A percentile compares a stretch with the other conserved stretches of the same genome.
Conservation (phyloP, 2,797 vertebrate genomes). For the Sparus aurata region DNA sequence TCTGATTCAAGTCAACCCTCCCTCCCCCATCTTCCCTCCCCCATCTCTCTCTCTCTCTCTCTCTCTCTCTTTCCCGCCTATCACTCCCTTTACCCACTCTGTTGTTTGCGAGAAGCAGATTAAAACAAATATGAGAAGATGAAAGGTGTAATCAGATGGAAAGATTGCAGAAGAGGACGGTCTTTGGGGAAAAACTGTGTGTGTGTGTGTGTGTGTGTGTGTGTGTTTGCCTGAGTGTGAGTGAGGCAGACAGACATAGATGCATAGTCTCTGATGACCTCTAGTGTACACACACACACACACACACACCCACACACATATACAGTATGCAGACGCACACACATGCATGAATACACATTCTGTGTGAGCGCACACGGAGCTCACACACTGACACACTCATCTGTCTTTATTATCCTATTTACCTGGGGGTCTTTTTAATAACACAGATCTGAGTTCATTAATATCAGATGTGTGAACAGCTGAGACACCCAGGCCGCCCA, state of each 20-base stretch:
- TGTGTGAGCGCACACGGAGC: conserved; percentile 37
- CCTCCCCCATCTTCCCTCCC: conserved; percentile 47
- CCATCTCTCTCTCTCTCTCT: conserved; percentile 14
- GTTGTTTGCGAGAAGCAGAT: conserved; percentile 78
- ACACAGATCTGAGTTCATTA: conserved; percentile 83
- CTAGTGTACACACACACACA: conserved; percentile 59
- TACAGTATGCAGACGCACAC: background rate
- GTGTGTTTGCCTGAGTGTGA: conserved; percentile 23
- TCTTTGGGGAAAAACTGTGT: conserved; percentile 74
- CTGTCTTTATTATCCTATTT: conserved; percentile 82
- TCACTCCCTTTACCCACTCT: conserved; percentile 52
- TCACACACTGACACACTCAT: conserved; percentile 73
- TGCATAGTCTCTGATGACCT: conserved; percentile 75
- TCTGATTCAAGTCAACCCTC: conserved; percentile 52
- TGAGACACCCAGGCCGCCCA: conserved; percentile 73
- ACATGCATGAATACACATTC: background rate
- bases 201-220: conserved; percentile 31
- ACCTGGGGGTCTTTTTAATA: conserved; percentile 84
- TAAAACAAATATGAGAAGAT: conserved; percentile 85
- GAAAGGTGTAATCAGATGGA: conserved; percentile 85
- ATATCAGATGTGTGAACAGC: conserved; percentile 83
- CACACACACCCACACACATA: background rate
- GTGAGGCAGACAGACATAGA: conserved; percentile 44
- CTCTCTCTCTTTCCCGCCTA: conserved; percentile 19
- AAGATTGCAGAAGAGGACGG: conserved; percentile 79